Conservation (phyloP, 1,140 invertebrate genomes). For the Hyles vespertilio region DNA sequence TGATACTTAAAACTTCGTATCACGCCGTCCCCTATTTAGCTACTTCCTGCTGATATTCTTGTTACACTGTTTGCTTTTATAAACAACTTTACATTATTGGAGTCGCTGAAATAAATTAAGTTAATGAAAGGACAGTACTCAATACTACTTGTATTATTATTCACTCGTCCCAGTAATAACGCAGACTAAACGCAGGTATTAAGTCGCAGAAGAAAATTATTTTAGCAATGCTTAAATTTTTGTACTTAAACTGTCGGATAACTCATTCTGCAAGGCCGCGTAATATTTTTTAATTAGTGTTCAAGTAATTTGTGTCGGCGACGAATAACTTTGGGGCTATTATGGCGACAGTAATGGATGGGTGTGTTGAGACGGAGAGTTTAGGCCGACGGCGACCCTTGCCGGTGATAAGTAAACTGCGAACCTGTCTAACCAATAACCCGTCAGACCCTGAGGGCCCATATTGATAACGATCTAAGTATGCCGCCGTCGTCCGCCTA, state of each 20-base stretch:
- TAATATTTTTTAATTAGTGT: conserved; percentile 8
- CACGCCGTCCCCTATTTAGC: neutral
- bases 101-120: no score
- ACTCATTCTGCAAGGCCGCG: neutral
- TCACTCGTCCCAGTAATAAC: no score
- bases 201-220: neutral
- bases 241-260: neutral
- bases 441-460: conserved; percentile 5
- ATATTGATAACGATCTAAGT: conserved; percentile 26
- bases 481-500: conserved; percentile 18
- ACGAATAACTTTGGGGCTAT: conserved; percentile 2
- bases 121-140: no score
- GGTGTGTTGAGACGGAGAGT: neutral
- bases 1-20: conserved; percentile 1
- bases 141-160: no score
- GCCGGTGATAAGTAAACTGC: conserved; percentile 8
- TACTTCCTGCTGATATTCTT: neutral
- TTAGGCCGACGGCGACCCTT: neutral
- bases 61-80: no score
- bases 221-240: neutral
- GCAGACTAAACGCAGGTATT: no score
- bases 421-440: conserved; percentile 1
- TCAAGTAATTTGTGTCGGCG: conserved; percentile 2
- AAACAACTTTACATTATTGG: no score
- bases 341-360: neutral